These are phyloP conservation scores for Eurytoma adleriae DNA, from an alignment of 2,888 invertebrate genomes.

Conservation along the genomic window DNA sequence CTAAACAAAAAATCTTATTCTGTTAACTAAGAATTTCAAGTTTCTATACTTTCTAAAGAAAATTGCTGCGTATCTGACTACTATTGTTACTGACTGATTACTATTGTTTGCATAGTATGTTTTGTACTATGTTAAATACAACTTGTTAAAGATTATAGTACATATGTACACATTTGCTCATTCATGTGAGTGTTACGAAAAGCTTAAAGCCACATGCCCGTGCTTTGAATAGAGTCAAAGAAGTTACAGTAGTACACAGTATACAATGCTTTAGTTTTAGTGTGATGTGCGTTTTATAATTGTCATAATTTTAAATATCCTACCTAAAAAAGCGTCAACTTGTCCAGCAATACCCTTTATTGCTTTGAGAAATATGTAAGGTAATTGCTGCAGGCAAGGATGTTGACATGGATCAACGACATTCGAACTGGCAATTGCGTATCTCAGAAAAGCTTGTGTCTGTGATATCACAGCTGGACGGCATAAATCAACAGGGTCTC, in stretches of 20 bases:
- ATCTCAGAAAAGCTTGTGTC: conserved; percentile 87
- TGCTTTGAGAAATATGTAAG: conserved; percentile 93
- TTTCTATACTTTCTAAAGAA: no score
- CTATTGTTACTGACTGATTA: background rate
- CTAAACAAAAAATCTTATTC: background rate
- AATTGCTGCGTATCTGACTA: background rate
- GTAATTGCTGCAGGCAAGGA: conserved; percentile 89
- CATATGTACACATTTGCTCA: conserved; percentile 41
- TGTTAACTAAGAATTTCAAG: no score
- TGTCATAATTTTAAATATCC: conserved; percentile 55
- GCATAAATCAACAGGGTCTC: conserved; percentile 95
- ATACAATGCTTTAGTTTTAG: conserved; percentile 46
- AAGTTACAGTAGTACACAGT: conserved; percentile 51
- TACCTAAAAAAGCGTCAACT: conserved; percentile 97
- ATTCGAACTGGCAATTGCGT: conserved; percentile 86
- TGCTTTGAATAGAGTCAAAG: conserved; percentile 50
- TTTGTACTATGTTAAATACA: background rate
- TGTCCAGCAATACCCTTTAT: conserved; percentile 95
- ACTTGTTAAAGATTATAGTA: conserved; percentile 11
- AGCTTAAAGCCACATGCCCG: conserved; percentile 46
- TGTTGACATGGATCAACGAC: conserved; percentile 94
- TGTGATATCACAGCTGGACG: conserved; percentile 86
- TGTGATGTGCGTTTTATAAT: conserved; percentile 38
- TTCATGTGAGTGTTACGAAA: conserved; percentile 35
- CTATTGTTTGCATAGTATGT: conserved; percentile 8